These are phyloP conservation scores for Erebia palarica DNA, from an alignment of 2,888 invertebrate genomes.

Conservation along the genomic window DNA sequence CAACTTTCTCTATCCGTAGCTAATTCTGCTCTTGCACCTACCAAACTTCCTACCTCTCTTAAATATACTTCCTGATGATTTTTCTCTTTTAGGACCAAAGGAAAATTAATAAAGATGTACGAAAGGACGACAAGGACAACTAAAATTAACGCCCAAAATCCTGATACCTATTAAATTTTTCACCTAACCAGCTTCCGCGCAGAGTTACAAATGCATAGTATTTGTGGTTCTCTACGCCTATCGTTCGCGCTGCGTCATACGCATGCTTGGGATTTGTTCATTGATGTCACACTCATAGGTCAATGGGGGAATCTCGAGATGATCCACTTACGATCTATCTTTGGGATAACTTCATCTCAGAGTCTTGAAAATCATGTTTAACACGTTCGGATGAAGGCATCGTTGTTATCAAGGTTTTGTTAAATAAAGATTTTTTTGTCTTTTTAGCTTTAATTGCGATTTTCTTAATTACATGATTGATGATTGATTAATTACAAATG, in stretches of 20 bases:
- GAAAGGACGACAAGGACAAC: not conserved
- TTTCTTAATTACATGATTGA: too few species aligned
- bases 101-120: not conserved
- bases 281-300: conserved; percentile 49
- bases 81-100: not conserved
- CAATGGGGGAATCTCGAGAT: conserved; percentile 44
- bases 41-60: not conserved
- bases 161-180: not conserved
- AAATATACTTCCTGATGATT: not conserved
- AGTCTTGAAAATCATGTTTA: not conserved
- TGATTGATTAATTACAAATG: too few species aligned
- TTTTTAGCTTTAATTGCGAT: too few species aligned
- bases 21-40: not conserved
- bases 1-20: not conserved
- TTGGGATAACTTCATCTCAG: conserved; percentile 17
- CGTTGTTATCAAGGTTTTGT: not conserved
- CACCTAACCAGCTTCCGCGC: conserved; percentile 8
- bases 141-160: not conserved
- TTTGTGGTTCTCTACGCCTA: conserved; percentile 41
- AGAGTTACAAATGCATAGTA: conserved; percentile 36
- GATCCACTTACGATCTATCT: conserved; percentile 39
- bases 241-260: conserved; percentile 53
- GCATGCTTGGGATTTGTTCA: conserved; percentile 53
- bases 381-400: not conserved
- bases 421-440: too few species aligned